phyloP scores from a whole-genome alignment of 92 coral and sea anemone genomes.

The Porites divaricata region DNA sequence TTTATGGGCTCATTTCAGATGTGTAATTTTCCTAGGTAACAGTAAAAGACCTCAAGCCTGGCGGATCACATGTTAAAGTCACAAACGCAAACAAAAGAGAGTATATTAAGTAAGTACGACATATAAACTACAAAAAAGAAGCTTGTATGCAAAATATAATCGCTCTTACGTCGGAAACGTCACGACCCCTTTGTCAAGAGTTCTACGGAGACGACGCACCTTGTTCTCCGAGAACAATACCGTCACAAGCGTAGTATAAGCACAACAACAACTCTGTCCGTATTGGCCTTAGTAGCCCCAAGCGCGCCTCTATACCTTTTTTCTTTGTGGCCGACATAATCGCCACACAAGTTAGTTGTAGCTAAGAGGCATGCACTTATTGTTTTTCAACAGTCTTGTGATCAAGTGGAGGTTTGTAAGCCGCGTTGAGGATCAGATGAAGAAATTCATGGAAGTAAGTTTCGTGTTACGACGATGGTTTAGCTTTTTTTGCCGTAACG shows the following conservation, averaged over 20 bases:
- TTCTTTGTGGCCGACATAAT: too few relatives aligned
- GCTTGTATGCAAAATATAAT: not conserved
- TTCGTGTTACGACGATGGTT: not conserved
- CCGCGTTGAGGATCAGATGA: slow-evolving; percentile 99
- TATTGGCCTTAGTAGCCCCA: too few relatives aligned
- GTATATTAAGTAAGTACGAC: slow-evolving; percentile 86
- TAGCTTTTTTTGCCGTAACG: too few relatives aligned
- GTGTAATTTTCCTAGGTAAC: slow-evolving; percentile 11
- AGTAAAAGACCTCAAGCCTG: slow-evolving; percentile 83
- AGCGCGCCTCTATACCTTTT: too few relatives aligned
- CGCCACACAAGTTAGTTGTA: not conserved
- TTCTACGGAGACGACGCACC: too few relatives aligned
- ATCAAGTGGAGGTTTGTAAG: slow-evolving; percentile 98
- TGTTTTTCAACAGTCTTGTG: slow-evolving; percentile 65
- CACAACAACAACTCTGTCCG: too few relatives aligned
- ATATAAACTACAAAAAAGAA: not conserved
- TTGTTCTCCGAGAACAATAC: too few relatives aligned
- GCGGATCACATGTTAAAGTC: slow-evolving; percentile 85
- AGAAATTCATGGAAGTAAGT: slow-evolving; percentile 91
- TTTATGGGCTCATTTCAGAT: not conserved
- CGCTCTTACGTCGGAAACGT: too few relatives aligned
- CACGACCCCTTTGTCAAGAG: too few relatives aligned
- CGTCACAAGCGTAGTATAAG: too few relatives aligned
- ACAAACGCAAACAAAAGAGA: slow-evolving; percentile 92
- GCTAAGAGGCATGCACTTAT: not conserved